Evolutionary conservation across 2,888 invertebrate species (phyloP).

Genomic region (Chaetogeoica ovagalla): DNA sequence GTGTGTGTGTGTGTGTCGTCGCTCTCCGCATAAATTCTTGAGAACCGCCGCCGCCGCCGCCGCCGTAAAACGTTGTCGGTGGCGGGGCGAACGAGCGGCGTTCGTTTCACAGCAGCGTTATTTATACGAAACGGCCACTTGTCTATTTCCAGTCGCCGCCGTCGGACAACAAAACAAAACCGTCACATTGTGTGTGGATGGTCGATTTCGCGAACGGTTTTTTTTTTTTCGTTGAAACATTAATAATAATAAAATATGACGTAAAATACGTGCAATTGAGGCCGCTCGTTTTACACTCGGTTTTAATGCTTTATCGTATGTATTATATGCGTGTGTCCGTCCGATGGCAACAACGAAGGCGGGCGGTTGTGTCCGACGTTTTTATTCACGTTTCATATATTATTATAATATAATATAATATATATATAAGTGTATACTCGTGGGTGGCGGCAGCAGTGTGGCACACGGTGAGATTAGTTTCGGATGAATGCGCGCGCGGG

Average conservation of each 20-base stretch:
- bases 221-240: too few relatives aligned
- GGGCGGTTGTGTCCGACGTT: neutral
- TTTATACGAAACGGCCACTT: constrained; percentile 11
- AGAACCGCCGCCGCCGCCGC: neutral
- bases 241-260: neutral
- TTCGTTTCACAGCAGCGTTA: constrained; percentile 8
- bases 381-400: constrained; percentile 17
- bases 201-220: neutral
- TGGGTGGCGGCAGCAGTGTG: constrained; percentile 20
- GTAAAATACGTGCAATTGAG: neutral
- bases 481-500: constrained; percentile 19
- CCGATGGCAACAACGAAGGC: too few relatives aligned
- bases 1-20: neutral
- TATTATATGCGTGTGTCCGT: neutral
- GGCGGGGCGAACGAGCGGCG: neutral
- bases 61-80: neutral
- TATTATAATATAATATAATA: neutral
- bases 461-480: constrained; percentile 27
- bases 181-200: neutral
- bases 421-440: neutral
- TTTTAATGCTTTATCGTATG: neutral
- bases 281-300: too few relatives aligned
- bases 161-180: neutral
- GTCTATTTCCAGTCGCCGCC: neutral
- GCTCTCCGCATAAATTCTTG: neutral